phyloP scores from a whole-genome alignment of 2,888 invertebrate species.

The Antheraea yamamai region DNA sequence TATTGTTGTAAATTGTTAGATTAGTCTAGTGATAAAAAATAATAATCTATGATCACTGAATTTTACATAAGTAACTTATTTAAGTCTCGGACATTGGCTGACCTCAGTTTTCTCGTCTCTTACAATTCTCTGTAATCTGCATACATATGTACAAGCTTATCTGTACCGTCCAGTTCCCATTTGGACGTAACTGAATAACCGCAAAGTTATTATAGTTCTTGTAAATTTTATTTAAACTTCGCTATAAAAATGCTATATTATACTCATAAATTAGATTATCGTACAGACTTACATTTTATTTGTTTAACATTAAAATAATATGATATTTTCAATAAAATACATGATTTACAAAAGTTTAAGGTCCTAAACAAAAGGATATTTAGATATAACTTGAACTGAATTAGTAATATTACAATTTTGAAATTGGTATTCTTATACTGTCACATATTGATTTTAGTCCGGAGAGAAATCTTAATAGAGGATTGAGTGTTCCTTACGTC shows the following conservation, averaged over 20 bases:
- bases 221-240: not conserved
- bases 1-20: not conserved
- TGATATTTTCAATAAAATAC: not conserved
- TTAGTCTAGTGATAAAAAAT: not conserved
- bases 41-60: not conserved
- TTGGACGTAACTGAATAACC: slow-evolving; percentile 36
- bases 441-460: slow-evolving; percentile 45
- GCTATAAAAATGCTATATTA: not conserved
- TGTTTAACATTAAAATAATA: not conserved
- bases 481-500: slow-evolving; percentile 63
- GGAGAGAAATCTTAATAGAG: slow-evolving; percentile 66
- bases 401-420: too few relatives aligned
- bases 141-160: slow-evolving; percentile 38
- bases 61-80: slow-evolving; percentile 3
- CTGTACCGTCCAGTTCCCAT: slow-evolving; percentile 34
- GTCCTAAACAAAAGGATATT: too few relatives aligned
- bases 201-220: not conserved
- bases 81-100: not conserved
- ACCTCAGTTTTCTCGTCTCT: slow-evolving; percentile 4
- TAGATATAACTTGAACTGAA: too few relatives aligned
- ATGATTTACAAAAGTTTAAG: not conserved
- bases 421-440: slow-evolving; percentile 26
- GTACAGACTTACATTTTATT: not conserved
- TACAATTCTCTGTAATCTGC: slow-evolving; percentile 37
- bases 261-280: too few relatives aligned